Percentiles rank a stretch among this genome's conserved stretches.
These are phyloP conservation scores for Castor canadensis DNA, from an alignment of 2,113 vertebrate genomes.

Conservation along the genomic window DNA sequence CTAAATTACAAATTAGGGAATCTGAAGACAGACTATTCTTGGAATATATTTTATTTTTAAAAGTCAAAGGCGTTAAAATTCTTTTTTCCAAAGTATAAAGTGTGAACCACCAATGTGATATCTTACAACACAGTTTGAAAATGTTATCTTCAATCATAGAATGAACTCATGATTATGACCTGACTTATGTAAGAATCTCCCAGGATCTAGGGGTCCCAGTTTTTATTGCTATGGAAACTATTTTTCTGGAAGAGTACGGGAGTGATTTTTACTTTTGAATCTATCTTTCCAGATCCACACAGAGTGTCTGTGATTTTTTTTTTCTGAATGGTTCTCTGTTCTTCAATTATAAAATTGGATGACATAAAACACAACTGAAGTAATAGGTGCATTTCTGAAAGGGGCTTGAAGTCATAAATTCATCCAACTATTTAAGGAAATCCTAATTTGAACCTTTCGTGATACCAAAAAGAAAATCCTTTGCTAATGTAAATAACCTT, in stretches of 20 bases:
- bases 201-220: background rate
- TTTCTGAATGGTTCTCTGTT: slow-evolving; percentile 33
- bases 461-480: background rate
- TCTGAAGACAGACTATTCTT: background rate
- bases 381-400: background rate
- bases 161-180: background rate
- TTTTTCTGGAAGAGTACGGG: background rate
- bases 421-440: slow-evolving; percentile 48
- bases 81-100: slow-evolving; percentile 25
- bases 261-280: background rate
- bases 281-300: background rate
- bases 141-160: background rate
- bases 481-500: slow-evolving; percentile 35
- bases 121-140: slow-evolving; percentile 17
- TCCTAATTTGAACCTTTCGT: background rate
- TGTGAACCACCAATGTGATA: background rate
- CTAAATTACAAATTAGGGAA: background rate
- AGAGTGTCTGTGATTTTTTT: slow-evolving; percentile 3
- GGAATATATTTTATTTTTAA: slow-evolving; percentile 39
- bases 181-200: background rate
- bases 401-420: background rate
- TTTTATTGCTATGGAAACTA: background rate
- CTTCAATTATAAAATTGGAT: slow-evolving; percentile 21
- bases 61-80: slow-evolving; percentile 32
- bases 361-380: slow-evolving; percentile 2